phyloP scores from a whole-genome alignment of 2,888 invertebrate species.

The Saturnia japonica region DNA sequence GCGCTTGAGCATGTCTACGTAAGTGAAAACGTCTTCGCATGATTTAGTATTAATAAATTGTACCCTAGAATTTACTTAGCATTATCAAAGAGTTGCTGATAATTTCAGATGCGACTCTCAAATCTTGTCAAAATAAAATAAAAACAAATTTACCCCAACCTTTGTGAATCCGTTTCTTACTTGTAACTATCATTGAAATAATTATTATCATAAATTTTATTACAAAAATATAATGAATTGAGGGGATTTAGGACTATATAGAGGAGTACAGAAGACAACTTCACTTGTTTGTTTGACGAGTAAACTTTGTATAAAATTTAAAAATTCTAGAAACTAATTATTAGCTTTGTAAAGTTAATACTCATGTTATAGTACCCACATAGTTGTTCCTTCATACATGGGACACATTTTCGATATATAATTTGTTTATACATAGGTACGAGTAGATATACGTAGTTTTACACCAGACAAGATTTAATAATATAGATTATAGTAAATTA shows the following conservation, averaged over 20 bases:
- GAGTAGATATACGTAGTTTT: not conserved
- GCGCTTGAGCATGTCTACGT: not conserved
- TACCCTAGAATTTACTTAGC: not conserved
- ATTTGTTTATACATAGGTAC: too few species aligned
- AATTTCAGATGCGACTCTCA: not conserved
- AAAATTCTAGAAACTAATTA: not conserved
- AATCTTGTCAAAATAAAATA: not conserved
- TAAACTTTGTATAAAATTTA: not conserved
- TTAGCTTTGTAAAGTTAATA: not conserved
- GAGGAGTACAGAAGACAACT: not conserved
- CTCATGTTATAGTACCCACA: not conserved
- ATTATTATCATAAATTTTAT: too few species aligned
- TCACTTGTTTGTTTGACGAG: not conserved
- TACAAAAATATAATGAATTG: not conserved
- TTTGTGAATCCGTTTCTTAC: too few species aligned
- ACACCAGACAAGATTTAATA: not conserved
- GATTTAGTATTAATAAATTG: not conserved
- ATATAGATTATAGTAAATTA: too few species aligned
- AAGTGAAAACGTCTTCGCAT: not conserved
- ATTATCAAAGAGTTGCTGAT: not conserved
- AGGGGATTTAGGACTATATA: not conserved
- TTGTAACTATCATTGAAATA: too few species aligned
- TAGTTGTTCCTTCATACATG: not conserved
- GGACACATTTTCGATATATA: not conserved
- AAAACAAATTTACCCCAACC: too few species aligned